A percentile compares a stretch with the other conserved stretches of the same genome.
Evolutionary conservation across 2,888 invertebrate species (phyloP).

Genomic region (Agonopterix heracliana): DNA sequence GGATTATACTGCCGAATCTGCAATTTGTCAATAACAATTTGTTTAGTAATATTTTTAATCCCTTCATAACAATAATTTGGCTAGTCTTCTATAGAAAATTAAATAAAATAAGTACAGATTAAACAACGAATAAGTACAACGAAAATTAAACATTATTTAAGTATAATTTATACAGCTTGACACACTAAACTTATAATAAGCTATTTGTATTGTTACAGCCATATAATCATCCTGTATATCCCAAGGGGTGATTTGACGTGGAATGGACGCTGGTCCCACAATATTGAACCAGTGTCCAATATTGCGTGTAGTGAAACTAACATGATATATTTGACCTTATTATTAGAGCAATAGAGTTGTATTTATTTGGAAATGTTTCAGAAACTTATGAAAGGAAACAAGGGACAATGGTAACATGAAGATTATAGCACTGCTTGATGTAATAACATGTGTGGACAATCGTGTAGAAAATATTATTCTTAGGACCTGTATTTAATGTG

Average conservation of each 20-base stretch:
- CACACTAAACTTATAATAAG: too few species aligned
- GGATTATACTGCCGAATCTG: too few species aligned
- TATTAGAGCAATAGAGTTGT: neutral
- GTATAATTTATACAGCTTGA: too few species aligned
- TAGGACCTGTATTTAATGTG: conserved; percentile 9
- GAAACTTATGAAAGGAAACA: conserved; percentile 14
- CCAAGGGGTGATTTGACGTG: conserved; percentile 31
- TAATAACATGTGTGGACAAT: conserved; percentile 45
- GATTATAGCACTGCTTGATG: conserved; percentile 28
- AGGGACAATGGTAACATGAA: conserved; percentile 38
- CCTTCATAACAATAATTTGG: too few species aligned
- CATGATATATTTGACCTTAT: neutral
- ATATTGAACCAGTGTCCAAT: conserved; percentile 27
- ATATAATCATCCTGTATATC: conserved; percentile 18
- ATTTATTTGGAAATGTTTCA: neutral
- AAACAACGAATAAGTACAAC: too few species aligned
- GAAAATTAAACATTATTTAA: too few species aligned
- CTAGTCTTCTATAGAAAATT: too few species aligned
- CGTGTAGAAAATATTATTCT: conserved; percentile 41
- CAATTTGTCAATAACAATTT: too few species aligned
- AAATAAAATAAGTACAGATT: too few species aligned
- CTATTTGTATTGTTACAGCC: too few species aligned
- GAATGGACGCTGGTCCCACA: conserved; percentile 21
- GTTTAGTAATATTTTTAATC: too few species aligned
- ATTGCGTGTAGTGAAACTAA: conserved; percentile 19